phyloP scores from a whole-genome alignment of 2,888 invertebrate genomes.

The Esperia sulphurella region DNA sequence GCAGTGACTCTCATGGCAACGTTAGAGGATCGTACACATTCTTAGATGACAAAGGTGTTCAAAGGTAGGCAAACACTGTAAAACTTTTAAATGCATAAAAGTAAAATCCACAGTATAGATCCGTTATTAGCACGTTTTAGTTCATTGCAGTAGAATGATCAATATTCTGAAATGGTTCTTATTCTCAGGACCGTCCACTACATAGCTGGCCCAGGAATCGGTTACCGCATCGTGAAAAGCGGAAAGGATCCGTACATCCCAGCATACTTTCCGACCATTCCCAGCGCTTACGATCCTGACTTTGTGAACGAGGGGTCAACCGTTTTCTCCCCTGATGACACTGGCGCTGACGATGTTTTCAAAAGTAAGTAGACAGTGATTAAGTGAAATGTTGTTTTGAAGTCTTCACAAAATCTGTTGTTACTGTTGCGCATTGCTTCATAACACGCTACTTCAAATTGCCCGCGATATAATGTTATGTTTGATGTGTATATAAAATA shows the following conservation, averaged over 20 bases:
- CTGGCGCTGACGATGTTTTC: slow-evolving; percentile 56
- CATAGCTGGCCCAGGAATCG: slow-evolving; percentile 88
- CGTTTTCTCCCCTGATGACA: slow-evolving; percentile 38
- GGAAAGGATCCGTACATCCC: slow-evolving; percentile 83
- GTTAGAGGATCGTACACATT: slow-evolving; percentile 89
- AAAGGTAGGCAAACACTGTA: slow-evolving; percentile 58
- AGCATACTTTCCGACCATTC: slow-evolving; percentile 78
- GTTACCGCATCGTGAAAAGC: slow-evolving; percentile 86
- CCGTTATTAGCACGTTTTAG: background rate
- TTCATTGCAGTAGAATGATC: background rate
- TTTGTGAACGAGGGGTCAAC: slow-evolving; percentile 50
- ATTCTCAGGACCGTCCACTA: slow-evolving; percentile 83
- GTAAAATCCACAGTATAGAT: background rate
- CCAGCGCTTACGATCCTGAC: slow-evolving; percentile 75
- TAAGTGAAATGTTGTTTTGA: too few species aligned
- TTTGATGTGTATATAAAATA: too few species aligned
- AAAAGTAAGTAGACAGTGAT: slow-evolving; percentile 46
- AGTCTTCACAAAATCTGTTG: too few species aligned
- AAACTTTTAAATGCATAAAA: background rate
- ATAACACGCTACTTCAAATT: too few species aligned
- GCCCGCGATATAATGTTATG: too few species aligned
- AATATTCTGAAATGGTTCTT: background rate
- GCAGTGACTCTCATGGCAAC: slow-evolving; percentile 84
- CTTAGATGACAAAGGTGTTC: slow-evolving; percentile 87
- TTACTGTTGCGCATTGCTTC: too few species aligned